Evolutionary conservation across 2,888 invertebrate species (phyloP).

Genomic region (Andrena bicolor): DNA sequence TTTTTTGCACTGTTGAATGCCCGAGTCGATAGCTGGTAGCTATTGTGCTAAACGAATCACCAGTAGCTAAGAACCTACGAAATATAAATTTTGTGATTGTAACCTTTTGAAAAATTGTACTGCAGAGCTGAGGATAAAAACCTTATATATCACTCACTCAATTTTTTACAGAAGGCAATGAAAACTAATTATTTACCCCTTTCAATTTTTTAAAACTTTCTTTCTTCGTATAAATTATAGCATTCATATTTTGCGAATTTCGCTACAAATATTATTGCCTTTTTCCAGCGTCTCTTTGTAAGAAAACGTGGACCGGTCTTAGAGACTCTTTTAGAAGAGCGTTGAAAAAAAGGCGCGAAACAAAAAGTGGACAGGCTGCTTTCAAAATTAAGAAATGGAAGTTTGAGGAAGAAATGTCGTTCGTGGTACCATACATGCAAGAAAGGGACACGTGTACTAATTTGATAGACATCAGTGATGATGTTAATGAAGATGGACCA

Average conservation of each 20-base stretch:
- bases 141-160: no score
- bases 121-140: no score
- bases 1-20: constrained; percentile 20
- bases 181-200: no score
- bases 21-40: constrained; percentile 5
- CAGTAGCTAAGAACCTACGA: constrained; percentile 22
- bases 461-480: not conserved
- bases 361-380: not conserved
- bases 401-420: constrained; percentile 3
- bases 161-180: no score
- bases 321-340: constrained; percentile 14
- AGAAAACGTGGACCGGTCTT: not conserved
- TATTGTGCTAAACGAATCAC: constrained; percentile 40
- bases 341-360: not conserved
- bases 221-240: not conserved
- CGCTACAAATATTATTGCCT: not conserved
- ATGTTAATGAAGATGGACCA: not conserved
- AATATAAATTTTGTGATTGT: not conserved
- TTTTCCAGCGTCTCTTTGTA: not conserved
- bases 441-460: not conserved
- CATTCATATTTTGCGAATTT: not conserved
- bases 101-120: not conserved
- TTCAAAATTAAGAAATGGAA: not conserved
- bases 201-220: no score
- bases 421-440: constrained; percentile 4